Percentiles rank a stretch among this genome's conserved stretches.
Evolutionary conservation across 2,888 invertebrate species (phyloP).

Genomic region (Synanthedon vespiformis): DNA sequence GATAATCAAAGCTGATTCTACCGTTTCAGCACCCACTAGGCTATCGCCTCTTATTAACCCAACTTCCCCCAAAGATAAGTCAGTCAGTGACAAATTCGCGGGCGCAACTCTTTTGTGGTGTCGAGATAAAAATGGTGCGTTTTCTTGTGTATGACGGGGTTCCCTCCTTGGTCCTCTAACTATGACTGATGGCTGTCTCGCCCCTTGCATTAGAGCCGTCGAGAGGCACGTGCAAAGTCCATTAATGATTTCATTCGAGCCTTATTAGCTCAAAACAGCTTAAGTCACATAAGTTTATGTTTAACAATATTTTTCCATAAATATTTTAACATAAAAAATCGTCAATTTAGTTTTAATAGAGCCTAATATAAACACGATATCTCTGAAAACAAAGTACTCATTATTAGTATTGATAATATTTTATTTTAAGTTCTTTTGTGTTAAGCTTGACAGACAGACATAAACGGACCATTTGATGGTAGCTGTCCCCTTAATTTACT

Average conservation of each 20-base stretch:
- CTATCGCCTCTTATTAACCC: neutral
- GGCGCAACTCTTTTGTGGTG: conserved; percentile 55
- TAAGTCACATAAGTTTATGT: neutral
- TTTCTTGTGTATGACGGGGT: conserved; percentile 47
- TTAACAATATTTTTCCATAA: too few relatives aligned
- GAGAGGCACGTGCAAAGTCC: conserved; percentile 38
- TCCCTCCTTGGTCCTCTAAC: conserved; percentile 44
- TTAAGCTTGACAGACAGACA: too few relatives aligned
- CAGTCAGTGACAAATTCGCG: conserved; percentile 9
- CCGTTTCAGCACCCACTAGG: too few relatives aligned
- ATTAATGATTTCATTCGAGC: conserved; percentile 31
- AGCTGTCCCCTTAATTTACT: too few relatives aligned
- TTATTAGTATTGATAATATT: too few relatives aligned
- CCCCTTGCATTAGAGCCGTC: conserved; percentile 43
- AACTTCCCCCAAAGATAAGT: conserved; percentile 28
- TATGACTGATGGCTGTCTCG: conserved; percentile 59
- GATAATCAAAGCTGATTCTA: too few relatives aligned
- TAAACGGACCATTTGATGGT: too few relatives aligned
- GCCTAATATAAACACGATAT: too few relatives aligned
- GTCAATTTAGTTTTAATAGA: too few relatives aligned
- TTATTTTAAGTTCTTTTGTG: too few relatives aligned
- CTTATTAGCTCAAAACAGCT: neutral
- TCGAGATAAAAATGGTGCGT: conserved; percentile 56
- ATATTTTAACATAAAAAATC: too few relatives aligned
- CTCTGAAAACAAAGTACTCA: too few relatives aligned